Conservation (phyloP, 1,140 invertebrate genomes). For the Calliphora vicina region DNA sequence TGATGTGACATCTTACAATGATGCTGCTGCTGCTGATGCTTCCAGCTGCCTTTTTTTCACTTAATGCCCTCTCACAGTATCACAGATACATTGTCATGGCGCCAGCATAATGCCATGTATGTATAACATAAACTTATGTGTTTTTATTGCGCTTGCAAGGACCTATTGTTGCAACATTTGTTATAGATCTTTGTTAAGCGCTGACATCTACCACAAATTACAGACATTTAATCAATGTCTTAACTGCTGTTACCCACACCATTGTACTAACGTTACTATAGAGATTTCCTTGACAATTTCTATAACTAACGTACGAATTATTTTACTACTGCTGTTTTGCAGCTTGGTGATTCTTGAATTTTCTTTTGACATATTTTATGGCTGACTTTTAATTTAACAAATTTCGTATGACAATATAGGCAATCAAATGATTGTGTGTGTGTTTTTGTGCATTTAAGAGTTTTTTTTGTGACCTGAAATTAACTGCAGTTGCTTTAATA, state of each 20-base stretch:
- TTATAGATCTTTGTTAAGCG: not conserved
- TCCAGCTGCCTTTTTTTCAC: no score
- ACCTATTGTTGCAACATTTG: not conserved
- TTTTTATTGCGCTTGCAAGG: not conserved
- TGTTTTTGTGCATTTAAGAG: not conserved
- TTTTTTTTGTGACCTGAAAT: not conserved
- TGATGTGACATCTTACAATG: not conserved
- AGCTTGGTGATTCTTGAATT: no score
- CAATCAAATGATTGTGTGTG: no score
- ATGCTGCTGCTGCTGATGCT: not conserved
- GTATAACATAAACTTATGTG: not conserved
- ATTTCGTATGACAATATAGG: no score
- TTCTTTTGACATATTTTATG: no score
- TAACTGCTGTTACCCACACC: not conserved
- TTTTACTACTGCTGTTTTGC: no score
- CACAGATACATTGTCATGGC: not conserved
- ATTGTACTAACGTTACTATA: no score
- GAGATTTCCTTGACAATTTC: no score
- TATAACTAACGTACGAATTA: no score
- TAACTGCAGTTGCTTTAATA: not conserved
- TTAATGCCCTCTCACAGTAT: no score
- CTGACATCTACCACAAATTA: constrained; percentile 3
- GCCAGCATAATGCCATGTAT: not conserved
- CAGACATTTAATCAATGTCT: not conserved
- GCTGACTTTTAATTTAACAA: no score